Evolutionary conservation across 2,113 vertebrate genomes (phyloP), one percentile per base, ranked within the genome.

Genomic region (Clarias magur): DNA sequence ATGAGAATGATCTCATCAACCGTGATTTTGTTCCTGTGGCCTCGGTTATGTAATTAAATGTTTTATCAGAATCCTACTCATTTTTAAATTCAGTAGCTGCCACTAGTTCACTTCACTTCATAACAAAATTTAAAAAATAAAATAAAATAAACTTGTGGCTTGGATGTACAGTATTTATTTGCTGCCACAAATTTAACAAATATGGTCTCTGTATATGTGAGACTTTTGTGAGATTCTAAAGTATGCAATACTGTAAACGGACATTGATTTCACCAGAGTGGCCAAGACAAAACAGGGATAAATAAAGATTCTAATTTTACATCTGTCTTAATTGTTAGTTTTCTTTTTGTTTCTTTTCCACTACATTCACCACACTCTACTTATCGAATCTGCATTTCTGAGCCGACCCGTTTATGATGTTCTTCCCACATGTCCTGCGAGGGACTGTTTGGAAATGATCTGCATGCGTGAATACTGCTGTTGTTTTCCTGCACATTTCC

Each of bases 401-500:
- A 38, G 11, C 48, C 76, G 6, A 42, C 85, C 62, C 68, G 19
- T 25, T 48, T 68, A 27, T 80, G 80, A 27, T 80, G 80, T 79
- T 60, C 84, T 80, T 86, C 83, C 83, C 68, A 59, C 83, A 84
- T 1, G 19, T 73, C 11, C 60, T 80, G 75, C 80, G 65, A 68
- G 34, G 62, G 62, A 67, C 75, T 86, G 62, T 79, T 67, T 86
- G 84, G 59, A 53, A 72, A 85, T 54, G 59, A 48, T 78, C 23
- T 65, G 73, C n/a, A 79, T 86, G 68, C 87, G 89, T 88, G 89
- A 90, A 88, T 87, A 82, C 76, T 78, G 80, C 81, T 62, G 86
- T 90, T 90, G 86, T 88, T 87, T 87, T 81, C 78, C 72, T 70
- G 72, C 9, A 27, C 68, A 34, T 86, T 48, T 63, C 84, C 63